Base-by-base conservation (phyloP, 92 coral and sea anemone genomes). In the Palythoa heliodiscus region DNA sequence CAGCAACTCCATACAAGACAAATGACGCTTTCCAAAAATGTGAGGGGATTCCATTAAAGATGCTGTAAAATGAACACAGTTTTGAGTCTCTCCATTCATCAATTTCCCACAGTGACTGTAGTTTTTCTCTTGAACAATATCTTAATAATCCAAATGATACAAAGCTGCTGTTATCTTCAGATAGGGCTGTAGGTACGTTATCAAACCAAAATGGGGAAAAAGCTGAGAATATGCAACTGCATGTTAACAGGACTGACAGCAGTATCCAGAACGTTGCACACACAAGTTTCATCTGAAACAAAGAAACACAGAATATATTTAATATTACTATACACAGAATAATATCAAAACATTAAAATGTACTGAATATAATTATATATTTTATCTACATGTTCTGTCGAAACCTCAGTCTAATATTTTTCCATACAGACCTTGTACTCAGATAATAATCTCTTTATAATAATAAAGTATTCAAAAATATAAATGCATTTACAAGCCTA, bases 121-220 rank as follows among this genome's bases (percentile, higher is more conserved):
- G 84, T 52, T 88, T 76, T 61, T 90, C 82, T 75, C 91, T 89
- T 20, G 90, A 76, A 77, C 98, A 94, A 82, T 83, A 94, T 71
- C 98, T 53, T 39, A 94, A 82, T 37, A 89, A 86, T 47, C 98
- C 98, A 92, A 94, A 94, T 16, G 98, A 89, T 39, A 86, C 83
- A 77, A 94, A 92, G 71, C 92, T 88, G 83, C 83, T 90, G 88
- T 88, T 92, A 73, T 88, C 87, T 40, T 89, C 35, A 23, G 91
- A 88, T 24, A 88, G 67, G 76, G 93, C 83, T 74, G 89, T 89
- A 23, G 95, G 93, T 8, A 86, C 70, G 78, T 89, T 87, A 58
- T 94, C 98, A 84, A 92, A 91, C 98, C 98, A 94, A 76, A 90
- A 94, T 15, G 98, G 95, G 10, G 98, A 94, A 78, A 94, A 90